phyloP scores from a whole-genome alignment of 2,888 invertebrate species.

The Girardia tigrina region DNA sequence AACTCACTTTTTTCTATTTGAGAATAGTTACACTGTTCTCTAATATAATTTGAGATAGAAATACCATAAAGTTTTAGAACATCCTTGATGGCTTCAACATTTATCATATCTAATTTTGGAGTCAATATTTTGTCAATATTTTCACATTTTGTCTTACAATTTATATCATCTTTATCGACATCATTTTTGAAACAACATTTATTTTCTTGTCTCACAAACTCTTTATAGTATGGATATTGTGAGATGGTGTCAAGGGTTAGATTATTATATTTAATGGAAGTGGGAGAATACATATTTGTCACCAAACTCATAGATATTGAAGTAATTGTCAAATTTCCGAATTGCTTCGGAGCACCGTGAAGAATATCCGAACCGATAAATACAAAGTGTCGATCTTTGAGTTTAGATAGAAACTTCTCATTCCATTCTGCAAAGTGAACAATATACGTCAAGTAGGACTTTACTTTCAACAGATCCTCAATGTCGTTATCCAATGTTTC shows the following conservation, averaged over 20 bases:
- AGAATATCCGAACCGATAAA: background rate
- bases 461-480: constrained; percentile 6
- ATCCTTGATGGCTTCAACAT: background rate
- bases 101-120: background rate
- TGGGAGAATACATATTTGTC: background rate
- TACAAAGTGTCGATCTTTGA: background rate
- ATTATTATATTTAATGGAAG: background rate
- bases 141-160: background rate
- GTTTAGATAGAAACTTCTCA: background rate
- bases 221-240: background rate
- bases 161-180: background rate
- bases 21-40: background rate
- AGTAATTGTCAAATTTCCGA: background rate
- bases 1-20: background rate
- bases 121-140: background rate
- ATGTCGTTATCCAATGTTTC: background rate
- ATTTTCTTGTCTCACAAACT: background rate
- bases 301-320: background rate
- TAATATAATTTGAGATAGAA: background rate
- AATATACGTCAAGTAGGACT: background rate
- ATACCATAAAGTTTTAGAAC: background rate
- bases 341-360: background rate
- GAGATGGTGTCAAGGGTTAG: background rate
- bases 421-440: constrained; percentile 12
- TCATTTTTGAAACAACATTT: background rate